A percentile compares a stretch with the other conserved stretches of the same genome.
Evolutionary conservation across 2,888 invertebrate species (phyloP).

Genomic region (Poecilobothrus nobilitatus): DNA sequence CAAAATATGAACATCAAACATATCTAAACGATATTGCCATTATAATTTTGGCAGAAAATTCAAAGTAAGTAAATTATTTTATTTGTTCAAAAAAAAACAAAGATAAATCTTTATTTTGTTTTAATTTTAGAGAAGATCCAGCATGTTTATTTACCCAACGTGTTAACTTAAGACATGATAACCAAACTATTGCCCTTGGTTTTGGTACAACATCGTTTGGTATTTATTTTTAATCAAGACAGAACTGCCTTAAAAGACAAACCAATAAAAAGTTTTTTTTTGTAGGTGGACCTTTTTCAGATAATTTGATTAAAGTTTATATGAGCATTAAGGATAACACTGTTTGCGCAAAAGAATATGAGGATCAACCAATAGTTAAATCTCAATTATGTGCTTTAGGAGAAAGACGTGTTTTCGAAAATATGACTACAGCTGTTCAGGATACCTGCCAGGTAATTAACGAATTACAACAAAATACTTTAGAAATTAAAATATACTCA

Average conservation of each 20-base stretch:
- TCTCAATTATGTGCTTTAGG: neutral
- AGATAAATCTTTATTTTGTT: neutral
- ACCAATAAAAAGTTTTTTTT: neutral
- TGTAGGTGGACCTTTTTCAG: neutral
- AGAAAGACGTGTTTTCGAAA: neutral
- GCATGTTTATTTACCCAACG: neutral
- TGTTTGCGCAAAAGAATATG: neutral
- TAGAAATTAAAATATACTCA: too few relatives aligned
- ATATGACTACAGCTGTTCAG: neutral
- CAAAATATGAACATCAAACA: constrained; percentile 15
- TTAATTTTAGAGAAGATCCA: neutral
- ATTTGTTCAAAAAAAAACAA: too few relatives aligned
- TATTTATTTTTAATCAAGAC: too few relatives aligned
- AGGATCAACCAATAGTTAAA: neutral
- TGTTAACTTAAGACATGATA: neutral
- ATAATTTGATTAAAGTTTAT: neutral
- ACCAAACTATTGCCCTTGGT: neutral
- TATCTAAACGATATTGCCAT: constrained; percentile 13
- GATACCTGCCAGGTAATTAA: neutral
- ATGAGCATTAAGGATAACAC: neutral
- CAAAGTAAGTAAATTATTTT: neutral
- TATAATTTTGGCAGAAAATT: neutral
- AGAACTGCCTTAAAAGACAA: neutral
- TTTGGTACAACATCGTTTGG: neutral
- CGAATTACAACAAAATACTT: too few relatives aligned